Percentiles rank a stretch among this genome's conserved stretches.
phyloP scores from a whole-genome alignment of 2,888 invertebrate species.

The Nephrotoma appendiculata region DNA sequence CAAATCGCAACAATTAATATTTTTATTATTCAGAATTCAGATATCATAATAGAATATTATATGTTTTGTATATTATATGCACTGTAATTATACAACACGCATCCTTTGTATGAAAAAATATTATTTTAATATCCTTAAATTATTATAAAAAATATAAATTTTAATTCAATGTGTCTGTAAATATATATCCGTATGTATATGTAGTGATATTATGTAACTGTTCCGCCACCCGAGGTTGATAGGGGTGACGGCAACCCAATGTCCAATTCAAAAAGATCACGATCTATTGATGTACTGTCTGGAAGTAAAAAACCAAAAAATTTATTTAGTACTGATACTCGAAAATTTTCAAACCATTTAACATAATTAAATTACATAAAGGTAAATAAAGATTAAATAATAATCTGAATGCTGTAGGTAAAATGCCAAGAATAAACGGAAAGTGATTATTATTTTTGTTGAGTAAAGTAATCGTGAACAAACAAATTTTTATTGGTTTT shows the following conservation, averaged over 20 bases:
- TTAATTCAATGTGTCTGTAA: not conserved
- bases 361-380: not conserved
- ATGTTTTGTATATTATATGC: not conserved
- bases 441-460: not conserved
- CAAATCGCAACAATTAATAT: not conserved
- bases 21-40: not conserved
- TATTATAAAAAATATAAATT: not conserved
- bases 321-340: not conserved
- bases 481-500: not conserved
- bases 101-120: not conserved
- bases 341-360: not conserved
- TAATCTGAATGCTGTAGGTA: not conserved
- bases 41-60: not conserved
- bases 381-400: not conserved
- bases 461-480: not conserved
- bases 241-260: not conserved
- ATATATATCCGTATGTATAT: not conserved
- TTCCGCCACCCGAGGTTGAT: not conserved
- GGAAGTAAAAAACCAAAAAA: not conserved
- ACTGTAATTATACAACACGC: not conserved
- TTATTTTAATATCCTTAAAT: not conserved
- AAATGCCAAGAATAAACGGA: not conserved
- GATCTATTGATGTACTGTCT: not conserved
- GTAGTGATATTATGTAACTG: not conserved
- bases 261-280: slow-evolving; percentile 4